phyloP scores from a whole-genome alignment of 2,797 vertebrate genomes.

The Mus minutoides region DNA sequence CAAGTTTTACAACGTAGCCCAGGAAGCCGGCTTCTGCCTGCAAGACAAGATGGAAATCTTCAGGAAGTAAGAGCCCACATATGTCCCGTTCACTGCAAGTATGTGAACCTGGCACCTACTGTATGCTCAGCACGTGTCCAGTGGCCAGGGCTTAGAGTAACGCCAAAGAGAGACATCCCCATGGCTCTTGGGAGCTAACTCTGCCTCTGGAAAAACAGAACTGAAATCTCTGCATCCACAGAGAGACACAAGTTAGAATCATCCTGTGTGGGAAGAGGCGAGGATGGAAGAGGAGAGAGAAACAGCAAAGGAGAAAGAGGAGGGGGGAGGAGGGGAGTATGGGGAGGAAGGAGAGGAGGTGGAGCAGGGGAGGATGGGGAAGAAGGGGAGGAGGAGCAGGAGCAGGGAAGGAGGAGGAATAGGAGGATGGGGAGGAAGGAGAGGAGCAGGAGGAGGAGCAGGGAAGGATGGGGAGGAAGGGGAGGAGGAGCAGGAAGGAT shows the following conservation, averaged over 20 bases:
- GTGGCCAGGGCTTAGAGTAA: neutral
- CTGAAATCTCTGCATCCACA: neutral
- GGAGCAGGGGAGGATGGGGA: no score
- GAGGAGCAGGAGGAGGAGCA: neutral
- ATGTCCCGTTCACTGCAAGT: neutral
- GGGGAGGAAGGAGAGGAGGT: no score
- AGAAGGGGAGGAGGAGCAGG: accelerated
- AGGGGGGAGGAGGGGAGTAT: no score
- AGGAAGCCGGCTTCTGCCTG: conserved; percentile 83
- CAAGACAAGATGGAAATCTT: conserved; percentile 85
- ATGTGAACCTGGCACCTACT: neutral
- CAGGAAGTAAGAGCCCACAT: conserved; percentile 80
- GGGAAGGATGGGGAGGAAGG: neutral
- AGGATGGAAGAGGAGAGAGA: neutral
- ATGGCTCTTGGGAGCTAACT: neutral
- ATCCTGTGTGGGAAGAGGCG: neutral
- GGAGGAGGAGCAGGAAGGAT: no score
- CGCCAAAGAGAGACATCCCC: neutral
- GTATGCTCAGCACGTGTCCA: neutral
- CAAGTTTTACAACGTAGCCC: conserved; percentile 83
- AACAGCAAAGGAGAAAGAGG: neutral
- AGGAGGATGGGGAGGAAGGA: no score
- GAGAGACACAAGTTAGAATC: neutral
- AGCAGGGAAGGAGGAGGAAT: no score
- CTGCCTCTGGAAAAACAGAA: neutral